These are phyloP conservation scores for Poeciliopsis gracilis DNA, from an alignment of 2,797 vertebrate genomes.

Conservation along the genomic window DNA sequence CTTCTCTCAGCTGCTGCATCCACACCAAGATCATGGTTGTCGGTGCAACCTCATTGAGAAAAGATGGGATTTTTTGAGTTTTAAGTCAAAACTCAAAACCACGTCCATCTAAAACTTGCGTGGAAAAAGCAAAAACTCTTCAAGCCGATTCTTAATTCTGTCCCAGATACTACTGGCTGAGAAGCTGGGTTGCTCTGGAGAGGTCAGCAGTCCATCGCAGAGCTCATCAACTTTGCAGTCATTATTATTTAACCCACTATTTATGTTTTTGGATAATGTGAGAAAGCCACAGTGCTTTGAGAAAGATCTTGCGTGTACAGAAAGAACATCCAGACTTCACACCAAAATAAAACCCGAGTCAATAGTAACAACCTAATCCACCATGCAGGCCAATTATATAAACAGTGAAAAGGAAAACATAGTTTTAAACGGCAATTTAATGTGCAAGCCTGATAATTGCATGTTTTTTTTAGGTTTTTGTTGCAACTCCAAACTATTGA, in stretches of 20 bases:
- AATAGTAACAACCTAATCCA: neutral
- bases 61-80: neutral
- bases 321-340: neutral
- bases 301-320: neutral
- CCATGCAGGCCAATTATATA: neutral
- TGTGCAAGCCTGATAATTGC: neutral
- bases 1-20: neutral
- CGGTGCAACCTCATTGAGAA: neutral
- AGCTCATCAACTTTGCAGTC: neutral
- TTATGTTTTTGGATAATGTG: neutral
- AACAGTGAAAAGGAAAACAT: conserved; percentile 14
- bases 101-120: neutral
- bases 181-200: neutral
- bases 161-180: neutral
- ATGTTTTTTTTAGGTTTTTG: neutral
- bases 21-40: neutral
- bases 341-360: neutral
- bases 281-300: neutral
- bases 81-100: too few relatives aligned
- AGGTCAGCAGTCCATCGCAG: neutral
- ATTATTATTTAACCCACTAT: neutral
- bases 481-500: neutral
- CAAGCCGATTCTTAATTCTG: neutral
- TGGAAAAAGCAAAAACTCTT: neutral
- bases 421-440: conserved; percentile 6